These are phyloP conservation scores for Abscondita cerata DNA, from an alignment of 2,888 invertebrate species.

Conservation along the genomic window DNA sequence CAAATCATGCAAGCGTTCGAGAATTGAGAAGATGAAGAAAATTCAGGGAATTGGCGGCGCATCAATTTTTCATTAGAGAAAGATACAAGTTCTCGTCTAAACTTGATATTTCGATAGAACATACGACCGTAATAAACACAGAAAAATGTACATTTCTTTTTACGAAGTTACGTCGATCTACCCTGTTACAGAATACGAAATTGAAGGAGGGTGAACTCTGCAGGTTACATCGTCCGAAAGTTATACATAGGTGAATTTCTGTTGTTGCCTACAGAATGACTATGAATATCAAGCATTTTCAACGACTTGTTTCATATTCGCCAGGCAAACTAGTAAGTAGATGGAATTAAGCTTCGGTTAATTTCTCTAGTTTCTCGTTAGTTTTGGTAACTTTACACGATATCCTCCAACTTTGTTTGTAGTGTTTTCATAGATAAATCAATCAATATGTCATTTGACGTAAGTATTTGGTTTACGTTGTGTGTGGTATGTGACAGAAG, in stretches of 20 bases:
- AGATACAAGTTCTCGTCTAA: constrained; percentile 21
- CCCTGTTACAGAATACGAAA: constrained; percentile 19
- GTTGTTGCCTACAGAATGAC: neutral
- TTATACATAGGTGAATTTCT: constrained; percentile 14
- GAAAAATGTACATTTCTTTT: constrained; percentile 22
- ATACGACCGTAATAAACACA: constrained; percentile 27
- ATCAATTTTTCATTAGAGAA: constrained; percentile 34
- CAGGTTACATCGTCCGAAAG: constrained; percentile 3
- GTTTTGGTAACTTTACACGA: constrained; percentile 20
- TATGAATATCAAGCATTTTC: constrained; percentile 18
- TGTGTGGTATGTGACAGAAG: too few species aligned
- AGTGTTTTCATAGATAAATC: constrained; percentile 25
- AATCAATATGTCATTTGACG: constrained; percentile 32
- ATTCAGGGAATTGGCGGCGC: constrained; percentile 25
- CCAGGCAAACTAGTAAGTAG: constrained; percentile 21
- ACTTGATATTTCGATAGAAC: constrained; percentile 28
- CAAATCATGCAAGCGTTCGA: constrained; percentile 23
- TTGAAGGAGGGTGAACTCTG: constrained; percentile 6
- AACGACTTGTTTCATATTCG: constrained; percentile 3
- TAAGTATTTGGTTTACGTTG: too few species aligned
- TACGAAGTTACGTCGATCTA: constrained; percentile 16
- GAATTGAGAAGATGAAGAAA: constrained; percentile 22
- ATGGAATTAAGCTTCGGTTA: constrained; percentile 21
- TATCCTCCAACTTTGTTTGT: constrained; percentile 24
- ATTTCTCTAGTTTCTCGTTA: constrained; percentile 22